Conservation (phyloP, 2,113 vertebrate genomes). For the Tetraodon nigroviridis region DNA sequence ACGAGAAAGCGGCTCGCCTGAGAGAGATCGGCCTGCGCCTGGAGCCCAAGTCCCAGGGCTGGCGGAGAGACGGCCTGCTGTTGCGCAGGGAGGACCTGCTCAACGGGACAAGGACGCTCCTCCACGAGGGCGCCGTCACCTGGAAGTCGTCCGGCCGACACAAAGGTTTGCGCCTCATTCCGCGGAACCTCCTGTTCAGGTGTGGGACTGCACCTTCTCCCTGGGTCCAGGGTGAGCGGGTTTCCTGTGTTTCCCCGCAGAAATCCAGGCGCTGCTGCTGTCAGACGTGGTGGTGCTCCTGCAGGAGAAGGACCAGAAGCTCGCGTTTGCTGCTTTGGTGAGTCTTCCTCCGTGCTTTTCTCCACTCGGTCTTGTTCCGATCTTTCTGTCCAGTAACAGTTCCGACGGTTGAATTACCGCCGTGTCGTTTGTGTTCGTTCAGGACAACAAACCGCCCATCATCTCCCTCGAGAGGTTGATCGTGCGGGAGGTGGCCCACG, state of each 20-base stretch:
- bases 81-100: slow-evolving; percentile 84
- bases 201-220: no score
- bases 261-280: slow-evolving; percentile 85
- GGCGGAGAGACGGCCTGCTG: slow-evolving; percentile 75
- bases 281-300: slow-evolving; percentile 86
- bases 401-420: neutral
- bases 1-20: slow-evolving; percentile 77
- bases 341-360: slow-evolving; percentile 34
- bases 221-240: no score
- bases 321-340: slow-evolving; percentile 85
- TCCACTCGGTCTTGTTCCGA: no score
- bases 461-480: slow-evolving; percentile 88
- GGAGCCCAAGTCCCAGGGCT: slow-evolving; percentile 81
- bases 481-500: slow-evolving; percentile 87
- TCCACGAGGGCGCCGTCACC: slow-evolving; percentile 79
- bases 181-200: no score
- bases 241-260: slow-evolving; percentile 55
- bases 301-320: slow-evolving; percentile 95
- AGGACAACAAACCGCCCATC: slow-evolving; percentile 88
- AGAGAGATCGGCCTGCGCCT: slow-evolving; percentile 78
- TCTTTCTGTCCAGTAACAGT: neutral
- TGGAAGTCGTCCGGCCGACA: slow-evolving; percentile 82
- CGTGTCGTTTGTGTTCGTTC: slow-evolving; percentile 8
- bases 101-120: slow-evolving; percentile 61
- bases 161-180: slow-evolving; percentile 78